phyloP scores from a whole-genome alignment of 2,888 invertebrate genomes.

The Rhabditoides inermis region DNA sequence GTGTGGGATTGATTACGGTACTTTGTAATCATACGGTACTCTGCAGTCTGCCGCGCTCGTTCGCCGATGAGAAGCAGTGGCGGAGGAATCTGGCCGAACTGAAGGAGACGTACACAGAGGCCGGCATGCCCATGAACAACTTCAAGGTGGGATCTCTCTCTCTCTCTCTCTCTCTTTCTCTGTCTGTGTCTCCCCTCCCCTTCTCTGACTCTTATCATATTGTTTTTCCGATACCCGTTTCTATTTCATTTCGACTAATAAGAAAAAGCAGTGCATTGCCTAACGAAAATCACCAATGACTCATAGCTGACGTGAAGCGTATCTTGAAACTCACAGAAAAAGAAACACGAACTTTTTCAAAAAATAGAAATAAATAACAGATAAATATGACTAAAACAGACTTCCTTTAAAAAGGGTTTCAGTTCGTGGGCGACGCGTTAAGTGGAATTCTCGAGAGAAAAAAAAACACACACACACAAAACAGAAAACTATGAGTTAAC shows the following conservation, averaged over 20 bases:
- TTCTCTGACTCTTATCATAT: neutral
- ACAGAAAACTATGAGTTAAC: neutral
- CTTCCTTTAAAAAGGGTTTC: too few species aligned
- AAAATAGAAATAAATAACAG: too few species aligned
- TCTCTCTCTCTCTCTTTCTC: conserved; percentile 3
- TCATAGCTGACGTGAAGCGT: too few species aligned
- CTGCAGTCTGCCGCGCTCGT: conserved; percentile 22
- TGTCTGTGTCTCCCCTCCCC: neutral
- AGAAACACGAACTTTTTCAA: too few species aligned
- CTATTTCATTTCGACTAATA: too few species aligned
- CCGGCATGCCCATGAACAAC: conserved; percentile 25
- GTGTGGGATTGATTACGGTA: neutral
- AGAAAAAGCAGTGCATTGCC: too few species aligned
- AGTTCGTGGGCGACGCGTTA: too few species aligned
- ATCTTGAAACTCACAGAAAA: too few species aligned
- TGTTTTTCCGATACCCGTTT: too few species aligned
- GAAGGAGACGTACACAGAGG: conserved; percentile 39
- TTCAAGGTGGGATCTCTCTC: conserved; percentile 22
- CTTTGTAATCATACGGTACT: neutral
- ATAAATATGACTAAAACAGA: too few species aligned
- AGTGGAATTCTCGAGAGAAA: neutral
- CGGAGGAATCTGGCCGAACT: conserved; percentile 29
- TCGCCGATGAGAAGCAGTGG: conserved; percentile 27
- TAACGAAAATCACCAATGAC: too few species aligned
- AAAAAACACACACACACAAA: neutral